Percentiles rank a stretch among this genome's conserved stretches.
These are phyloP conservation scores for Catharus minimus DNA, from an alignment of 2,113 vertebrate species.

Conservation along the genomic window DNA sequence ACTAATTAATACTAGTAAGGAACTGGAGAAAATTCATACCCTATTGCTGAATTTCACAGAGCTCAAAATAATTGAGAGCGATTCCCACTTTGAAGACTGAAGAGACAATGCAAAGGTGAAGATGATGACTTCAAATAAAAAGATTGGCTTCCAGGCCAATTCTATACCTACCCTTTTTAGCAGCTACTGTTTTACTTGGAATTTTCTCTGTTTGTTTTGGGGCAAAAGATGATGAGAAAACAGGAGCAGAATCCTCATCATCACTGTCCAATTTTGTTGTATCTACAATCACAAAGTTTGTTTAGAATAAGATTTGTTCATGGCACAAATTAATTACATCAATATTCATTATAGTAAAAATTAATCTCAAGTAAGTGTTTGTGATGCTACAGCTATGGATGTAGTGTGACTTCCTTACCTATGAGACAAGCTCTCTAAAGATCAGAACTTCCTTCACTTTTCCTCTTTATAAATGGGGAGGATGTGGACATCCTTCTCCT, in stretches of 20 bases:
- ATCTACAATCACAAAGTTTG: constrained; percentile 74
- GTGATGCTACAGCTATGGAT: not conserved
- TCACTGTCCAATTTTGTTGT: constrained; percentile 89
- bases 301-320: not conserved
- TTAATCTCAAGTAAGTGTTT: not conserved
- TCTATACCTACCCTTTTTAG: constrained; percentile 85
- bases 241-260: constrained; percentile 78
- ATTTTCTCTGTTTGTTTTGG: constrained; percentile 85
- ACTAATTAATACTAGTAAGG: not conserved
- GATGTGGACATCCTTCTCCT: not conserved
- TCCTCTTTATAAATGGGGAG: not conserved
- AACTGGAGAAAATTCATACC: not conserved
- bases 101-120: not conserved
- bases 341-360: not conserved
- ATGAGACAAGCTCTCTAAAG: not conserved
- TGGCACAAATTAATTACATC: not conserved
- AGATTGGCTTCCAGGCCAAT: not conserved
- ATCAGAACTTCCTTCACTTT: not conserved
- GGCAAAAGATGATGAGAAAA: constrained; percentile 87
- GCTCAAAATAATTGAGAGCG: not conserved
- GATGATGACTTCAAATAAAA: not conserved
- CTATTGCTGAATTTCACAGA: not conserved
- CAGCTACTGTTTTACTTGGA: constrained; percentile 77
- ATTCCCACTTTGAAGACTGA: not conserved
- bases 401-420: not conserved